phyloP scores from a whole-genome alignment of 2,888 invertebrate genomes.

The Dasysyrphus albostriatus region DNA sequence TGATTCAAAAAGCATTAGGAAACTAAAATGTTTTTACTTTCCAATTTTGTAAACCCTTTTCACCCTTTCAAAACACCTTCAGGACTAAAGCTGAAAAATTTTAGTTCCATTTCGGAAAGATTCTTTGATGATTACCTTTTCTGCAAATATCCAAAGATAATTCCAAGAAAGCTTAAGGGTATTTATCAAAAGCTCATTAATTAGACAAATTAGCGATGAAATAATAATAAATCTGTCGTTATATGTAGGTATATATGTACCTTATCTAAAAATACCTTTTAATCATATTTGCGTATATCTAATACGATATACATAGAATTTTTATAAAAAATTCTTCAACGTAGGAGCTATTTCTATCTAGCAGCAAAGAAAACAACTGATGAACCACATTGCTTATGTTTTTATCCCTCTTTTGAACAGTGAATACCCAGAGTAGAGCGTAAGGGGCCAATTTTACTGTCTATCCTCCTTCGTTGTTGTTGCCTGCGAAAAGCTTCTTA shows the following conservation, averaged over 20 bases:
- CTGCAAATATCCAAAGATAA: not conserved
- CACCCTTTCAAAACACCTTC: not conserved
- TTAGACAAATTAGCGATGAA: not conserved
- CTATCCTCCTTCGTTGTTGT: conserved; percentile 31
- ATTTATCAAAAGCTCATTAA: conserved; percentile 21
- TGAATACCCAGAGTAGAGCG: not conserved
- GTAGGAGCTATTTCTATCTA: conserved; percentile 33
- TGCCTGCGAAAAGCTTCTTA: conserved; percentile 58
- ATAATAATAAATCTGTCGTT: conserved; percentile 32
- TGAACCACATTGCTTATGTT: conserved; percentile 36
- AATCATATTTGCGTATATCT: not conserved
- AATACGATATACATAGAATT: not conserved
- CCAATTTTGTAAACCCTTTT: too few relatives aligned
- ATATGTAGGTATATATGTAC: too few relatives aligned
- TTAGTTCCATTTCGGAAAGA: not conserved
- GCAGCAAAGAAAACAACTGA: conserved; percentile 61
- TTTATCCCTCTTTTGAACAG: not conserved
- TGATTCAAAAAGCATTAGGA: too few relatives aligned
- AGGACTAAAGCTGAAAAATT: not conserved
- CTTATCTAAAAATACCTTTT: not conserved
- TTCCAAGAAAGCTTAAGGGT: not conserved
- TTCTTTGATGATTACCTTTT: not conserved
- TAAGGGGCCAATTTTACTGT: conserved; percentile 24
- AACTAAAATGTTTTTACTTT: too few relatives aligned
- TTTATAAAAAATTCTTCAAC: conserved; percentile 3